Base-by-base conservation (phyloP, 1,140 invertebrate species). In the Dendrolimus kikuchii region DNA sequence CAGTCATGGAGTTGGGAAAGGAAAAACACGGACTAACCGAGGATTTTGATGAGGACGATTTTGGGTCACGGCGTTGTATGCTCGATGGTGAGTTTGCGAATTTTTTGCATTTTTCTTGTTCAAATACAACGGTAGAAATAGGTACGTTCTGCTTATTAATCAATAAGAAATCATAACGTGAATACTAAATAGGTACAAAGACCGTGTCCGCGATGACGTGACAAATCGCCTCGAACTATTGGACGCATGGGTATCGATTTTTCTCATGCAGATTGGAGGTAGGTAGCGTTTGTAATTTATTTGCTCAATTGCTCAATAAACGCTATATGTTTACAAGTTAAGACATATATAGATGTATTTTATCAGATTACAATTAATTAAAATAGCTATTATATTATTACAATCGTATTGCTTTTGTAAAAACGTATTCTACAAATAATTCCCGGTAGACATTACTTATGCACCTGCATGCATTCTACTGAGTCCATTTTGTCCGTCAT, bases 1-100 rank as follows among this genome's bases (percentile, higher is more conserved):
- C 7, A 51, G 39, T 54, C 59, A 86, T 86, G 82, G 77, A 82
- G 71, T 64, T 78, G 55, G 68, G 60, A 23, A 78, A 80, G 59
- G 80, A 82, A 10, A 79, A 76, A 59, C 50, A 64, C 23, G 63
- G 64, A 46, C 67, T 62, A 7, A 53, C 66, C 6, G 77, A 83
- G 58, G 82, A 82, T 38, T 78, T 86, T 43, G 80, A 80, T 8
- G 79, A 83, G 10, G 77, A 82, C 46, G 77, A 73, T 46, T 48
- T 64, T 5, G 59, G 71, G 53, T 77, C 82, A 5, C 75, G 80
- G 5, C 71, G 82, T n/a, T 82, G 75, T 60, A 85, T 85, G 81
- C 52, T 86, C 9, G 82, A 86, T 49, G 82, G 82, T 86, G 51
- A 78, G 76, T 74, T 52, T 41, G 56, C 53, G 57, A 49, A 40